Evolutionary conservation across 2,888 invertebrate species (phyloP).

Genomic region (Machimus atricapillus): DNA sequence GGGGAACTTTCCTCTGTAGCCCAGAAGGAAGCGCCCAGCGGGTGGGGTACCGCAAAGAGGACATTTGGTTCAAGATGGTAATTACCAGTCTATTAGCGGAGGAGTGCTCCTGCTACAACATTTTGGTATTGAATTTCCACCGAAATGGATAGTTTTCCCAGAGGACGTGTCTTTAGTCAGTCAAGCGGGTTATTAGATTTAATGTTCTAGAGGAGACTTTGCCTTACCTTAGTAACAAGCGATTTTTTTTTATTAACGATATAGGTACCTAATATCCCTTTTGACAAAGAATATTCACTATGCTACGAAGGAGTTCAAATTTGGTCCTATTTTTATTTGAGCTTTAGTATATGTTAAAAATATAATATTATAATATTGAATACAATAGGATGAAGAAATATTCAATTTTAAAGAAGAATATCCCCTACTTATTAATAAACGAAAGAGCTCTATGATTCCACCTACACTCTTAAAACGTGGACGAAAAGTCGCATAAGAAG

Average conservation of each 20-base stretch:
- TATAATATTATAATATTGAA: not conserved
- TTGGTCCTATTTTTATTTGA: not conserved
- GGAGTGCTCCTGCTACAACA: not conserved
- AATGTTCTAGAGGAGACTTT: constrained; percentile 15
- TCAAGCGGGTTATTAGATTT: constrained; percentile 42
- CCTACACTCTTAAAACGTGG: no score
- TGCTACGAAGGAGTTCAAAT: no score
- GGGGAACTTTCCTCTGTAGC: not conserved
- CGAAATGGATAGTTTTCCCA: constrained; percentile 46
- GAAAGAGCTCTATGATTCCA: no score
- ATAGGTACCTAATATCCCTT: no score
- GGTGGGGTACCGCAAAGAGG: constrained; percentile 28
- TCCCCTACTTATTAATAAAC: not conserved
- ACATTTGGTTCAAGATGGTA: constrained; percentile 46
- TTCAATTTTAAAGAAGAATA: not conserved
- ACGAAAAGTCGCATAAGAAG: not conserved
- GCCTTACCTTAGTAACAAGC: not conserved
- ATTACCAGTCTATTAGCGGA: constrained; percentile 47
- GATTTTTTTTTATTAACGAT: not conserved
- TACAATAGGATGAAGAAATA: not conserved
- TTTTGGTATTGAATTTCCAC: constrained; percentile 44
- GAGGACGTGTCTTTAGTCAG: constrained; percentile 42
- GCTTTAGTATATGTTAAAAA: not conserved
- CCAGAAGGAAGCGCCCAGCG: not conserved
- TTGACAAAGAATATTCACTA: no score